Conservation (phyloP, 2,113 vertebrate genomes). For the Uropsilus gracilis region DNA sequence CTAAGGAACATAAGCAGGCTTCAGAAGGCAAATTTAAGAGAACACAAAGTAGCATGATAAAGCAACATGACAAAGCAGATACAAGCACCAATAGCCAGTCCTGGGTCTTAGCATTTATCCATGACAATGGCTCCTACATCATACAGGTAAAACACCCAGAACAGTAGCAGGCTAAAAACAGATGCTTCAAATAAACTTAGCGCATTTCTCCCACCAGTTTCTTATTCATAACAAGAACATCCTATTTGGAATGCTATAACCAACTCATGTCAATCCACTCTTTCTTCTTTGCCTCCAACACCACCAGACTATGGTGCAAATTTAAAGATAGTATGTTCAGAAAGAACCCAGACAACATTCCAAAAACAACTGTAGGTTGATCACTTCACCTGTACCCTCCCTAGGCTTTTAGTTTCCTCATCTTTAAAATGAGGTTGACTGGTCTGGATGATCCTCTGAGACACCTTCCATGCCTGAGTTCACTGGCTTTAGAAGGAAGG, state of each 20-base stretch:
- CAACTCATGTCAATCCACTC: neutral
- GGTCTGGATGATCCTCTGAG: neutral
- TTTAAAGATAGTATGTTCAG: neutral
- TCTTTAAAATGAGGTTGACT: neutral
- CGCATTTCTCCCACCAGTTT: neutral
- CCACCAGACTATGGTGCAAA: neutral
- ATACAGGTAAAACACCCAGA: neutral
- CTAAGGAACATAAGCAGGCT: neutral
- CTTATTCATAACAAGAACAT: neutral
- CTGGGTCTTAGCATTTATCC: neutral
- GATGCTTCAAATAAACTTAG: neutral
- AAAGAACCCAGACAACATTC: neutral
- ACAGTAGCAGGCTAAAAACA: neutral
- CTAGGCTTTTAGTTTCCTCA: neutral
- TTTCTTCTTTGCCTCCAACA: neutral
- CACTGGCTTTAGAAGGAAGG: neutral
- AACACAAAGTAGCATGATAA: neutral
- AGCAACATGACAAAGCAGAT: neutral
- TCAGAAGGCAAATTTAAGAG: neutral
- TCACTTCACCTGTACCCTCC: no score
- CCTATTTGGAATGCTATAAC: neutral
- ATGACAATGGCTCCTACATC: accelerated
- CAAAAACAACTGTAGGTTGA: neutral
- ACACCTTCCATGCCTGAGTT: neutral
- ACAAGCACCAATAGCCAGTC: neutral